These are phyloP conservation scores for Indicator maculatus DNA, from an alignment of 2,113 vertebrate genomes.

Conservation along the genomic window DNA sequence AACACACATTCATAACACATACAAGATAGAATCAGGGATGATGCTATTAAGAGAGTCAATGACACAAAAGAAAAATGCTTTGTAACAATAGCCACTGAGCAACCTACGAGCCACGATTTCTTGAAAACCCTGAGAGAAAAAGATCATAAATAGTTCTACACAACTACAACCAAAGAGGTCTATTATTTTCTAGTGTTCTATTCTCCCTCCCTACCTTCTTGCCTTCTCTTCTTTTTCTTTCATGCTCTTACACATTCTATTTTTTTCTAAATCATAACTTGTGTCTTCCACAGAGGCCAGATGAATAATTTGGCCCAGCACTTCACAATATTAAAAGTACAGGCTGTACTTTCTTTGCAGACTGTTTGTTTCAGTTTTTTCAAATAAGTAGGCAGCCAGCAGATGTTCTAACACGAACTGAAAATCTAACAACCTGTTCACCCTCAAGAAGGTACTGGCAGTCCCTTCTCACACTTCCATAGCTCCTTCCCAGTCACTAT, in stretches of 20 bases:
- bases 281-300: not conserved
- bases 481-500: not conserved
- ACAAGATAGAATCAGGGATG: not conserved
- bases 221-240: not conserved
- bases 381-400: not conserved
- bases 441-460: not conserved
- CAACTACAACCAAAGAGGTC: not conserved
- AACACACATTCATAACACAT: not conserved
- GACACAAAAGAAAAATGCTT: not conserved
- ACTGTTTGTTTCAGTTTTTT: not conserved
- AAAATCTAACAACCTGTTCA: not conserved
- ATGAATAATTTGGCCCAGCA: not conserved
- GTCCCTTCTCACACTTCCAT: not conserved
- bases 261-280: not conserved
- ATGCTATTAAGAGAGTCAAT: not conserved
- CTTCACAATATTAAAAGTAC: not conserved
- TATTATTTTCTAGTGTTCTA: not conserved
- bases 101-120: not conserved
- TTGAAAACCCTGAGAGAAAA: not conserved
- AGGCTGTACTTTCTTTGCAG: not conserved
- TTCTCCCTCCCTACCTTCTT: not conserved
- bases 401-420: constrained; percentile 8
- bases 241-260: not conserved
- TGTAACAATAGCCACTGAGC: not conserved
- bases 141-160: not conserved